phyloP scores from a whole-genome alignment of 2,113 vertebrate species.

The Bos javanicus region DNA sequence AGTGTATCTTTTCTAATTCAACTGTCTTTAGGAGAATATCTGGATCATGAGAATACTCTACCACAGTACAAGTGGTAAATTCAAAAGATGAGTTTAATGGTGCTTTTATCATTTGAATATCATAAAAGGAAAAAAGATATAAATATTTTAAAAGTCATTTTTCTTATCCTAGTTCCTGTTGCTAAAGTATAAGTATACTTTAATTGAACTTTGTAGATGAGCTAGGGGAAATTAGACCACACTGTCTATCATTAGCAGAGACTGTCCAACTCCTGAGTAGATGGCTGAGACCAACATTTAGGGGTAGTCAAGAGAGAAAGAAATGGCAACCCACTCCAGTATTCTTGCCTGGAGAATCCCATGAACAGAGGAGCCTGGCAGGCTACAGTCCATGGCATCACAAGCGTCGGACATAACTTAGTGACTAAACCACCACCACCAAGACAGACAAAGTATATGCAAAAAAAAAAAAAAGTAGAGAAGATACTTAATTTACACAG shows the following conservation, averaged over 20 bases:
- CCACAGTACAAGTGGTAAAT: neutral
- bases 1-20: neutral
- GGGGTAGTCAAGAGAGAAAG: neutral
- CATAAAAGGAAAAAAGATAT: neutral
- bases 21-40: neutral
- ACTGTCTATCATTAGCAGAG: neutral
- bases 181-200: neutral
- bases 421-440: neutral
- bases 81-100: neutral
- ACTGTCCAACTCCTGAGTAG: neutral
- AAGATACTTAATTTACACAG: neutral
- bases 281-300: neutral
- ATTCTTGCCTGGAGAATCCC: neutral
- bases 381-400: neutral
- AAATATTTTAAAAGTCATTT: neutral
- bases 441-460: neutral
- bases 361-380: neutral
- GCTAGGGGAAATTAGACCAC: neutral
- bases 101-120: neutral
- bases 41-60: neutral
- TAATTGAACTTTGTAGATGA: neutral
- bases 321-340: neutral
- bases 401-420: neutral
- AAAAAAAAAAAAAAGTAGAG: neutral
- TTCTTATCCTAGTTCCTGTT: neutral